Evolutionary conservation across 2,113 vertebrate species (phyloP), one percentile per base, ranked within the genome.

Genomic region (Siphamia tubifer): DNA sequence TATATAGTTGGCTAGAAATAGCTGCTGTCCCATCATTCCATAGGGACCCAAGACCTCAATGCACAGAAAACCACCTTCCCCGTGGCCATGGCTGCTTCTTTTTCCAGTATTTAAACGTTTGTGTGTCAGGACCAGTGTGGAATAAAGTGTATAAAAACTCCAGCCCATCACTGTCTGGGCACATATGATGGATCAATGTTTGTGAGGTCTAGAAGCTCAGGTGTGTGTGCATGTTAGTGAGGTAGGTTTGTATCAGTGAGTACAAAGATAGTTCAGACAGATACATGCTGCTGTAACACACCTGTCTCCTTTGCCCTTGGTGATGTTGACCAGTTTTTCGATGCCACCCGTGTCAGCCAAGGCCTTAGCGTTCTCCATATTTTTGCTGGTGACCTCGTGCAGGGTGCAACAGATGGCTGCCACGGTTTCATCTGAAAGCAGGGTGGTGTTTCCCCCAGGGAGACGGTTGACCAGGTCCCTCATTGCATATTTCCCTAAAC

Each of bases 331-430:
- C 82, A 99, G 94, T 84, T 99, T 98, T 75, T 98, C 97, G 32
- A 99, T 97, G 2, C 98, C 98, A 0, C 98, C 98, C 0, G 96
- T 96, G 68, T 99, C 96, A 0, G 97, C 96, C 44, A 99, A 86
- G n/a, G 98, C 96, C 68, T 99, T 99, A 71, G 98, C 98, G 0
- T 99, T 99, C 81, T 99, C 97, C 97, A 99, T 98, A 91, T 99
- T 99, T 66, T 96, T 98, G 83, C 96, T 98, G 31, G 95, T 97
- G 90, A 99, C 98, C 91, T 99, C 98, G 0, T 99, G 95, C 84
- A 99, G 82, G 4, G 98, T 97, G 39, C 98, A 98, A 90, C 97
- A 99, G 91, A 99, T 96, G 1, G 97, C 96, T 0, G 96, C 96
- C 66, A 97, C 94, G 0, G 96, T 99, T 85, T 98, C 96, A 3